Base-by-base conservation (phyloP, 2,888 invertebrate species). In the Catocala fraxini region DNA sequence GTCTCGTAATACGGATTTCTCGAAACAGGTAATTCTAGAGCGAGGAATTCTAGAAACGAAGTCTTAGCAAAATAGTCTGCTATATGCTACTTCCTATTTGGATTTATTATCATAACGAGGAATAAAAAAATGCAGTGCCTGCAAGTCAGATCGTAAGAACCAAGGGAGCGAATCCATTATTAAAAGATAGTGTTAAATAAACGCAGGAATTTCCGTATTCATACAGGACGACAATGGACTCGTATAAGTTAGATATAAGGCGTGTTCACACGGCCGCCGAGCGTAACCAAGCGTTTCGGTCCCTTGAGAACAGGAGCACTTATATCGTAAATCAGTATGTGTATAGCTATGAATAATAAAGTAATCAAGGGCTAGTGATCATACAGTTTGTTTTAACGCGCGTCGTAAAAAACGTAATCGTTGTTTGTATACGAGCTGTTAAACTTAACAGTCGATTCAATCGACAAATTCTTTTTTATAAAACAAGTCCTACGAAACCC, bases 211-310 rank as follows among this genome's bases (percentile, higher is more conserved):
- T 49, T 13, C 6, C 13, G n/a, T 67, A 55, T 61, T 59, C 41
- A 56, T 65, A 25, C 49, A 56, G 39, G 55, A 33, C 33, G 66
- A 65, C 47, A 68, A 55, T 48, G 15, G 15, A 25, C 7, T 25
- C 58, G 51, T 7, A 63, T 47, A 59, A 51, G 11, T n/a, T 56
- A 60, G 39, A 59, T 66, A 54, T 61, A 65, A 71, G 54, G 63
- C n/a, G 43, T 57, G 68, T 74, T 79, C 79, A 77, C 79, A 77
- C 79, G 74, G n/a, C 9, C 42, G 49, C 33, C 51, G 33, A 74
- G 70, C 72, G 77, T 70, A 69, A 59, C 78, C 51, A 45, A 56
- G 34, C 70, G 77, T 63, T 51, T 62, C 65, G 66, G 57, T 74
- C 66, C 72, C 77, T 68, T 66, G 79, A 70, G 75, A 77, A 79